These are phyloP conservation scores for Philotrypesis tridentata DNA, from an alignment of 1,140 invertebrate genomes.

Conservation along the genomic window DNA sequence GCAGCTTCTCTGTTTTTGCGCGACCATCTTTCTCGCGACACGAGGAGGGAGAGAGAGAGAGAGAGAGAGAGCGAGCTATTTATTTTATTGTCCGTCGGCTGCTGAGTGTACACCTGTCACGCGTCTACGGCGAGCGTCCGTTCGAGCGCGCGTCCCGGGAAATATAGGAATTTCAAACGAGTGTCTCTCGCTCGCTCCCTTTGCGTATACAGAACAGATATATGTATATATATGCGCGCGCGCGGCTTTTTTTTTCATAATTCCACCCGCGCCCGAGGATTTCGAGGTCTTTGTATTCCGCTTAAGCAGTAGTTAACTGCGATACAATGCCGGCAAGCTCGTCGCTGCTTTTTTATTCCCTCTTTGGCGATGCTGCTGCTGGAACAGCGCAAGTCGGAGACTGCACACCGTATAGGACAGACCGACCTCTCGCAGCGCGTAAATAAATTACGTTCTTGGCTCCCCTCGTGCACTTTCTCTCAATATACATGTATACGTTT, in stretches of 20 bases:
- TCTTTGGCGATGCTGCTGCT: constrained; percentile 29
- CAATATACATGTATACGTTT: not conserved
- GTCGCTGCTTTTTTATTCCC: constrained; percentile 24
- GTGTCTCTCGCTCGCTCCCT: too few relatives aligned
- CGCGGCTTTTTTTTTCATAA: constrained; percentile 29
- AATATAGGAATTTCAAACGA: too few relatives aligned
- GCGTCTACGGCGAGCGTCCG: too few relatives aligned
- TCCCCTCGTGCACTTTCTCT: not conserved
- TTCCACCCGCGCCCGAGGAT: not conserved
- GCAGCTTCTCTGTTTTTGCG: not conserved
- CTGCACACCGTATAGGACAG: not conserved
- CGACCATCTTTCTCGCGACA: not conserved
- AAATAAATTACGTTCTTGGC: constrained; percentile 39
- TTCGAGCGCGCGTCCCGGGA: too few relatives aligned
- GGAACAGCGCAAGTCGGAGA: not conserved
- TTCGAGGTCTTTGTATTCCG: constrained; percentile 47
- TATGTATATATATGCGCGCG: not conserved
- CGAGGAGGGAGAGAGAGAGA: too few relatives aligned
- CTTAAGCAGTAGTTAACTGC: constrained; percentile 57
- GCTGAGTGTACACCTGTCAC: constrained; percentile 58
- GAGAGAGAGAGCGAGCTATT: too few relatives aligned
- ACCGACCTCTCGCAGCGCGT: constrained; percentile 3
- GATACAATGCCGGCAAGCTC: constrained; percentile 44
- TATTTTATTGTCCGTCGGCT: constrained; percentile 60
- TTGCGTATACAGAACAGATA: too few relatives aligned